phyloP scores from a whole-genome alignment of 2,113 vertebrate genomes.

The Peromyscus leucopus region DNA sequence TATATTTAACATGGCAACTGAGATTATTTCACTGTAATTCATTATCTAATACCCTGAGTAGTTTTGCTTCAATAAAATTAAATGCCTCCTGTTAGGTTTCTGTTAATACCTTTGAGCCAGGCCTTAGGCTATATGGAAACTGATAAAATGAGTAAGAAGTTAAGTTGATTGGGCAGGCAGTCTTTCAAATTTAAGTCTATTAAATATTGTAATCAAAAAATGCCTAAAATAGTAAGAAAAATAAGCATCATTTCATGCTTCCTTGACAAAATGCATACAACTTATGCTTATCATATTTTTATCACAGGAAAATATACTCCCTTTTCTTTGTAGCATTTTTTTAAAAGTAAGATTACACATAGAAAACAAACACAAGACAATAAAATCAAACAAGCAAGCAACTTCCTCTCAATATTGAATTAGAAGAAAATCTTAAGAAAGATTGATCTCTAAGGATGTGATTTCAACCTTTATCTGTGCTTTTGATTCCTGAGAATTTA shows the following conservation, averaged over 20 bases:
- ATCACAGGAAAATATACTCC: neutral
- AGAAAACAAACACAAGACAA: conserved; percentile 17
- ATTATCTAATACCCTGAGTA: neutral
- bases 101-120: conserved; percentile 54
- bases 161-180: conserved; percentile 35
- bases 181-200: conserved; percentile 48
- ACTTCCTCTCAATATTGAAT: neutral
- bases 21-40: conserved; percentile 35
- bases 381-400: neutral
- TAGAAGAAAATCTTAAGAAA: neutral
- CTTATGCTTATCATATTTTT: neutral
- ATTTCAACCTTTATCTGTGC: neutral
- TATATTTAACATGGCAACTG: conserved; percentile 48
- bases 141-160: conserved; percentile 51
- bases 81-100: conserved; percentile 49
- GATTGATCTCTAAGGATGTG: neutral
- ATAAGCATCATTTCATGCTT: conserved; percentile 52
- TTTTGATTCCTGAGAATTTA: neutral
- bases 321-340: neutral
- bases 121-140: neutral
- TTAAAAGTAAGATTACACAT: neutral
- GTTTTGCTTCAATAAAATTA: conserved; percentile 60
- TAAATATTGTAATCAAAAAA: neutral
- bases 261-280: neutral
- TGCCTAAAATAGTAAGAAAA: conserved; percentile 33